Base-by-base conservation (phyloP, 35 echinoderm and acorn worm species). In the Eucidaris tribuloides region DNA sequence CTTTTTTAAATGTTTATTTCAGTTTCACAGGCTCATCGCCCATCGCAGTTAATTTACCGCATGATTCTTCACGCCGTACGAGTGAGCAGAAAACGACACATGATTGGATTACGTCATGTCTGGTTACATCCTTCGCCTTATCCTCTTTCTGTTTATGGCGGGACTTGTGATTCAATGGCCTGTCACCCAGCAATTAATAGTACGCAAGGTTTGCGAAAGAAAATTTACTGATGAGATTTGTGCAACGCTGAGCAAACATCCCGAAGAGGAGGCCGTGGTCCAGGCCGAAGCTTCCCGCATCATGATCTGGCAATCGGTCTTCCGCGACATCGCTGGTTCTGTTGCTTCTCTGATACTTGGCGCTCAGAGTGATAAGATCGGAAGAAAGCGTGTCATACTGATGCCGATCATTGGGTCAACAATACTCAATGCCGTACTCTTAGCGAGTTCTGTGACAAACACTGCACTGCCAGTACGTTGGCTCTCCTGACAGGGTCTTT, bases 151-250 rank as follows among this genome's bases (percentile, higher is more conserved):
- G 25, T 89, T 76, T 38, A 89, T 84, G 19, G 61, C 71, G 22
- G 87, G 86, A 42, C 34, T 94, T 17, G 46, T 89, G 1, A 77
- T 89, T 64, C 87, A 85, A 65, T 59, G 82, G 40, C 82, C 92
- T 4, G 92, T 74, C 50, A 86, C 86, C 1, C 92, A 94, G 65
- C 76, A 80, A 0, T 43, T 94, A n/a, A 79, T 94, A 29, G 59
- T 89, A 6, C 33, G 86, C 17, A 84, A 83, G 15, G 39, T 78
- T 43, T 94, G 92, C 38, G 17, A 28, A 13, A 45, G 63, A 23
- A 28, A 59, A 4, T 59, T 89, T 42, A 56, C 84, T 18, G 65
- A 62, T 1, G 60, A 58, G 9, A 42, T 94, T 3, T 94, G 92
- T 41, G n/a, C 77, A 14, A 45, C 84, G 2, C 52, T 94, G 15